Evolutionary conservation across 2,888 invertebrate genomes (phyloP).

Genomic region (Pilophorus perplexus): DNA sequence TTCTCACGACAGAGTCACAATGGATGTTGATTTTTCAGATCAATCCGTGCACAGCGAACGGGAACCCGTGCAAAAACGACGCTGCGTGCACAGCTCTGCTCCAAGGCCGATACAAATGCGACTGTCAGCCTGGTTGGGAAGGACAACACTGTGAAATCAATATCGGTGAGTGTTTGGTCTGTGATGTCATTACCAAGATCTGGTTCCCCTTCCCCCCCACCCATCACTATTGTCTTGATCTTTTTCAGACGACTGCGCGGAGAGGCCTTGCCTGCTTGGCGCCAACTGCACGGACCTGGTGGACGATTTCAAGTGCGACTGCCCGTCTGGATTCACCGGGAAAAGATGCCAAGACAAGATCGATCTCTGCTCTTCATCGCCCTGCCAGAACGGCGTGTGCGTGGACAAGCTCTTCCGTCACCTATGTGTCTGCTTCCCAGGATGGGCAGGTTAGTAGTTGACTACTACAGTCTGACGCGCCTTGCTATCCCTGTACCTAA

Average conservation of each 20-base stretch:
- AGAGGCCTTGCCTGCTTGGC: slow-evolving; percentile 84
- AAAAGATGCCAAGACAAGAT: slow-evolving; percentile 95
- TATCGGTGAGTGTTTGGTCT: slow-evolving; percentile 55
- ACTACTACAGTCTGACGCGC: no score
- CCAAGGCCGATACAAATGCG: slow-evolving; percentile 90
- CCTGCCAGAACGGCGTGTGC: slow-evolving; percentile 91
- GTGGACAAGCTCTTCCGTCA: slow-evolving; percentile 83
- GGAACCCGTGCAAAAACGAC: slow-evolving; percentile 87
- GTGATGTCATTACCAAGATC: no score
- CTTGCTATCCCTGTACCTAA: no score
- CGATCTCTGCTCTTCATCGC: slow-evolving; percentile 82
- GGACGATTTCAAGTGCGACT: slow-evolving; percentile 89
- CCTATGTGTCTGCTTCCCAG: slow-evolving; percentile 86
- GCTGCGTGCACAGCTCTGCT: slow-evolving; percentile 85
- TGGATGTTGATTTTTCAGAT: no score
- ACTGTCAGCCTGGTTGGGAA: slow-evolving; percentile 95
- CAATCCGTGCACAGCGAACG: slow-evolving; percentile 84
- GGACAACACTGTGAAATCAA: slow-evolving; percentile 93
- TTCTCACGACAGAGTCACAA: no score
- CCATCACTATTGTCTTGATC: no score
- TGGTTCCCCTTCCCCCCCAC: no score
- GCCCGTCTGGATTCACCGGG: slow-evolving; percentile 92
- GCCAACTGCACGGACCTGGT: slow-evolving; percentile 92
- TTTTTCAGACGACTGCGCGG: slow-evolving; percentile 81
- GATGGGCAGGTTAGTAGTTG: slow-evolving; percentile 69